phyloP scores from a whole-genome alignment of 2,797 vertebrate genomes.

The Labroides dimidiatus region DNA sequence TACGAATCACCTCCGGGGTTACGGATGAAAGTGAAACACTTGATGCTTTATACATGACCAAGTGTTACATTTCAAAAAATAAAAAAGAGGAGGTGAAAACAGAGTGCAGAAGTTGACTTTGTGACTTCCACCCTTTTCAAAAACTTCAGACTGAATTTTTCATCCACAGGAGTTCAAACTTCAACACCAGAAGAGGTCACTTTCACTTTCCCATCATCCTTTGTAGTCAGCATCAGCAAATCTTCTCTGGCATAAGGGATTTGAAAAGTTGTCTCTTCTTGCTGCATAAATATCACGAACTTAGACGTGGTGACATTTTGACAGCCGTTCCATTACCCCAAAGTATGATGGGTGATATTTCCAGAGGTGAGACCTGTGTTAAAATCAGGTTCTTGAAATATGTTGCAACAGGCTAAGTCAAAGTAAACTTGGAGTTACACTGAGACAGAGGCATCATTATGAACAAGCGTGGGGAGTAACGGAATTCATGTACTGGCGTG shows the following conservation, averaged over 20 bases:
- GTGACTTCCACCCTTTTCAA: neutral
- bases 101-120: conserved; percentile 20
- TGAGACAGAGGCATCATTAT: too few relatives aligned
- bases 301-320: neutral
- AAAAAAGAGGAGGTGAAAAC: neutral
- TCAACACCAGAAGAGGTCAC: neutral
- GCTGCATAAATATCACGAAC: neutral
- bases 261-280: conserved; percentile 1
- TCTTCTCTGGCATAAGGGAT: conserved; percentile 14
- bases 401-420: too few relatives aligned
- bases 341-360: too few relatives aligned
- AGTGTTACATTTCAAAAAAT: neutral
- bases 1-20: conserved; percentile 23
- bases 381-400: too few relatives aligned
- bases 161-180: neutral
- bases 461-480: too few relatives aligned
- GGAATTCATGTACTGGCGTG: too few relatives aligned
- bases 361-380: too few relatives aligned
- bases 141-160: conserved; percentile 12
- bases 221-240: neutral
- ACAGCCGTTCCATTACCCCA: too few relatives aligned
- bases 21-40: conserved; percentile 29
- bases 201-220: neutral
- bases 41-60: conserved; percentile 19
- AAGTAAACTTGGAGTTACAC: too few relatives aligned